Evolutionary conservation across 2,888 invertebrate genomes (phyloP).

Genomic region (Pinctada fucata): DNA sequence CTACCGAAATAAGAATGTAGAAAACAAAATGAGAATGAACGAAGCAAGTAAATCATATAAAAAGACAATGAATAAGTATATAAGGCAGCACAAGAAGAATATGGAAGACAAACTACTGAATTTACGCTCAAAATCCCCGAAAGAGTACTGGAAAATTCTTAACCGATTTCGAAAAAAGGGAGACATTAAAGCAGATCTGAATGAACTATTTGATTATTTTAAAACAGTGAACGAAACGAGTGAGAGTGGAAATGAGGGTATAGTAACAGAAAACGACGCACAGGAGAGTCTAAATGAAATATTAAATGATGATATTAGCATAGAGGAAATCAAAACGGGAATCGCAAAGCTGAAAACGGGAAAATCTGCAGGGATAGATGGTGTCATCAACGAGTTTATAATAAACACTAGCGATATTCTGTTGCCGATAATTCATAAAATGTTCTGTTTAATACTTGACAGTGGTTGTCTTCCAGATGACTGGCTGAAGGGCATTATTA

Average conservation of each 20-base stretch:
- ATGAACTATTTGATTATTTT: background rate
- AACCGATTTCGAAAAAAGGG: background rate
- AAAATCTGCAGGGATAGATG: slow-evolving; percentile 1
- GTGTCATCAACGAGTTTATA: slow-evolving; percentile 3
- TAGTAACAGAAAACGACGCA: background rate
- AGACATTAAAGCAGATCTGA: background rate
- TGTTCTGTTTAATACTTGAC: too few relatives aligned
- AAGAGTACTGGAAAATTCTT: background rate
- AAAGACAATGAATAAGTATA: slow-evolving; percentile 1
- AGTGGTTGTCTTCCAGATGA: too few relatives aligned
- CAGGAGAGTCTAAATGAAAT: background rate
- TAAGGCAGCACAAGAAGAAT: too few relatives aligned
- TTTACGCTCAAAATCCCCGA: too few relatives aligned
- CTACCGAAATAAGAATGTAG: background rate
- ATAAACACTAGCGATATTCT: too few relatives aligned
- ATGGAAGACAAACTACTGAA: too few relatives aligned
- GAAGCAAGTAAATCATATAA: slow-evolving; percentile 3
- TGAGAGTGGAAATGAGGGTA: background rate
- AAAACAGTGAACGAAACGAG: background rate
- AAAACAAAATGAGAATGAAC: background rate
- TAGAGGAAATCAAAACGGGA: background rate
- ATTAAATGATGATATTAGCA: background rate
- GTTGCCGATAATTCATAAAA: too few relatives aligned
- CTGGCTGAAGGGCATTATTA: too few relatives aligned
- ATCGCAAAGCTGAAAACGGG: background rate